phyloP scores from a whole-genome alignment of 2,888 invertebrate genomes.

The Micropterix aruncella region DNA sequence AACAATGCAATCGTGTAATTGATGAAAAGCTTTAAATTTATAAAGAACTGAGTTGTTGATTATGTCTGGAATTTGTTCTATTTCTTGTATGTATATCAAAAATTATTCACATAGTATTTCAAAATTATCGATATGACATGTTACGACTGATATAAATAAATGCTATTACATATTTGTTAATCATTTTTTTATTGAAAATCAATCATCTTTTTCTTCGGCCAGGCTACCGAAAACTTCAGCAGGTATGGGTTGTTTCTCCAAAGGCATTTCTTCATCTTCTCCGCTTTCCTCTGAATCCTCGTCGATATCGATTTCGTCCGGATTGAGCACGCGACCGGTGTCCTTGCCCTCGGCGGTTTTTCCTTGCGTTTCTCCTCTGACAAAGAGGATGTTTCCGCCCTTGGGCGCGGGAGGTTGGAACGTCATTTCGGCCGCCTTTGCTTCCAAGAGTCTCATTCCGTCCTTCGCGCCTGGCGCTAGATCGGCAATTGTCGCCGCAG shows the following conservation, averaged over 20 bases:
- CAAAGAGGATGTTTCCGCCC: conserved; percentile 61
- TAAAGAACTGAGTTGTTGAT: too few species aligned
- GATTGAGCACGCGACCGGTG: conserved; percentile 56
- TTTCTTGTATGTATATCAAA: too few species aligned
- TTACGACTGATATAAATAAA: conserved; percentile 1
- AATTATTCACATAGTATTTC: too few species aligned
- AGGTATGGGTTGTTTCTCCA: conserved; percentile 78
- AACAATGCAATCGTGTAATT: background rate
- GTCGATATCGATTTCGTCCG: conserved; percentile 79
- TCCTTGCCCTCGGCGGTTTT: conserved; percentile 42
- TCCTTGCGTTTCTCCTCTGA: conserved; percentile 76
- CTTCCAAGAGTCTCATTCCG: conserved; percentile 81
- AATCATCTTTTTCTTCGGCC: conserved; percentile 19
- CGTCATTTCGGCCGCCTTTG: conserved; percentile 60
- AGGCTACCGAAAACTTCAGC: conserved; percentile 85
- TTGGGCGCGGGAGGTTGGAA: conserved; percentile 28
- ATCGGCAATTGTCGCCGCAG: conserved; percentile 54
- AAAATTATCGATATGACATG: too few species aligned
- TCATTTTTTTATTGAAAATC: background rate
- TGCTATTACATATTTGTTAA: background rate
- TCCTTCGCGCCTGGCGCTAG: conserved; percentile 65
- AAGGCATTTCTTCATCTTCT: conserved; percentile 45
- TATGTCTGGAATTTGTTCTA: too few species aligned
- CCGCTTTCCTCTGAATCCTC: conserved; percentile 53
- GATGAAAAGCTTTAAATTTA: background rate